phyloP scores from a whole-genome alignment of 2,113 vertebrate species.

The Ovis canadensis region DNA sequence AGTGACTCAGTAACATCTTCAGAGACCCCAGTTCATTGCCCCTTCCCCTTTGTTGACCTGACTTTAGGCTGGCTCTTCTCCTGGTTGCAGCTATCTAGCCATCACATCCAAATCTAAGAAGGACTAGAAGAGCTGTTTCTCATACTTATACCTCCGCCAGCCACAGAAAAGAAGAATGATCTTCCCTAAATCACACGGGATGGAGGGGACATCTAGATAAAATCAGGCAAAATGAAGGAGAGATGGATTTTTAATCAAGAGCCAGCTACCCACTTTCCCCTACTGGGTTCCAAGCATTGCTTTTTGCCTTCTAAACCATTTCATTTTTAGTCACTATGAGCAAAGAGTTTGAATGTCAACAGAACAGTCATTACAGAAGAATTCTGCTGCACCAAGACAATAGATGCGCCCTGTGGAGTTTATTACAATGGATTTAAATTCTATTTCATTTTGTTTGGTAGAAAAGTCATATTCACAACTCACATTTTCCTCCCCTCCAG shows the following conservation, averaged over 20 bases:
- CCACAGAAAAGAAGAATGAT: background rate
- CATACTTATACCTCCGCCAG: background rate
- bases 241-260: background rate
- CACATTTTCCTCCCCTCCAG: background rate
- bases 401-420: background rate
- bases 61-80: background rate
- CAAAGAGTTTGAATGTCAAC: background rate
- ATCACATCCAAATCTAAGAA: background rate
- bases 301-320: fast-evolving
- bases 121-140: background rate
- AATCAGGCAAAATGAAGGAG: background rate
- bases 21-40: background rate
- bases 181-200: background rate
- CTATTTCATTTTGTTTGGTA: background rate
- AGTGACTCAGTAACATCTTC: background rate
- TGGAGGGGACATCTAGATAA: fast-evolving
- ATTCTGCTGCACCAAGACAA: background rate
- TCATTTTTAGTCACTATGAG: background rate
- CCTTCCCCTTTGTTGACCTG: too few relatives aligned
- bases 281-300: background rate
- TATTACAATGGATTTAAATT: background rate
- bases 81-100: background rate
- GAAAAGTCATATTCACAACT: constrained; percentile 16
- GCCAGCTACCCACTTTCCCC: too few relatives aligned
- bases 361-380: background rate